Evolutionary conservation across 2,888 invertebrate species (phyloP), one percentile per base, ranked within the genome.

Genomic region (Tenthredo mesomela): DNA sequence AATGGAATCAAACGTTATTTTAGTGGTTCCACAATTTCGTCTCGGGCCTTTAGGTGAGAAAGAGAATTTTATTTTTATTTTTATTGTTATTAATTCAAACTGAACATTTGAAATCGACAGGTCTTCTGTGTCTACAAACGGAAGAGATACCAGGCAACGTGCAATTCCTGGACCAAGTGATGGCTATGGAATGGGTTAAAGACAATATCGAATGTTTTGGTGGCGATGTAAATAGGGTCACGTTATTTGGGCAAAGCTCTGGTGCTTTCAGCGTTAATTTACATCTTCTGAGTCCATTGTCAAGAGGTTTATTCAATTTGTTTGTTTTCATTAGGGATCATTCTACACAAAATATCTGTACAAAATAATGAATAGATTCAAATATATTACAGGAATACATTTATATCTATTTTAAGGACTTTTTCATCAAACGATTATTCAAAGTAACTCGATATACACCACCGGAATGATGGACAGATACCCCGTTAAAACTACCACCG

Each of bases 191-290:
- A 71, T 95, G 95, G 95, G 94, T 95, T 5, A 93, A 94, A 73
- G 89, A 93, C 33, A 91, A 95, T 87, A 94, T 95, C 25, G 87
- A 88, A 15, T 85, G 88, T 18, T 95, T 95, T 87, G 94, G 95
- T 25, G 95, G 95, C 4, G 93, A 95, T 90, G 92, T 94, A 18
- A 86, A 89, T 0, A 89, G 90, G 67, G 93, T 95, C 0, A 95
- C 95, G 1, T 91, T 95, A 65, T 93, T 94, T 85, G 95, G 95
- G 0, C 94, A 95, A 88, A 95, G 95, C 86, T 94, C 95, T 1
- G 95, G 95, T 9, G 93, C 93, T 0, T 93, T 91, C 5, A 93
- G 94, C 1, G 93, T 94, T 0, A 93, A 94, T 10, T 90, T 93
- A 1, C 89, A 95, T 83, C 85, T 94, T 50, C 85, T 94, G n/a